phyloP scores from a whole-genome alignment of 2,797 vertebrate genomes.

The Rachycentron canadum region DNA sequence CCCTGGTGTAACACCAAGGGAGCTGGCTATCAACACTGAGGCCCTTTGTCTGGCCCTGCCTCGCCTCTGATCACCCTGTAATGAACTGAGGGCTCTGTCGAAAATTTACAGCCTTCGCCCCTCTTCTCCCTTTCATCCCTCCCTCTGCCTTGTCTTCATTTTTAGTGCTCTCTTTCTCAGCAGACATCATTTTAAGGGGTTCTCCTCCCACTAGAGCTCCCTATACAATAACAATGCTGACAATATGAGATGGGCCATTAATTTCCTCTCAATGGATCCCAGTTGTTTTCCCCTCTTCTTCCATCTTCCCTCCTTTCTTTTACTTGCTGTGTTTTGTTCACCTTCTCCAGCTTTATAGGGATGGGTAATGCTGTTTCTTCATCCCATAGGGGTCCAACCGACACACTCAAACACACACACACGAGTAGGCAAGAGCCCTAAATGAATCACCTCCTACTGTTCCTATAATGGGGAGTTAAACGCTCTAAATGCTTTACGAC shows the following conservation, averaged over 20 bases:
- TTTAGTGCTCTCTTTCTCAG: constrained; percentile 71
- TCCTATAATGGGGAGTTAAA: constrained; percentile 78
- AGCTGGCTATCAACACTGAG: constrained; percentile 78
- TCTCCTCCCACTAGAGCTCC: constrained; percentile 64
- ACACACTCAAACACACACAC: constrained; percentile 35
- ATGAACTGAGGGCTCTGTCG: constrained; percentile 78
- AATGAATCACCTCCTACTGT: constrained; percentile 78
- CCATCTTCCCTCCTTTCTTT: constrained; percentile 55
- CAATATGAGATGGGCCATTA: constrained; percentile 77
- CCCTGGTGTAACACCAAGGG: constrained; percentile 78
- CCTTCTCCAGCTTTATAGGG: constrained; percentile 54
- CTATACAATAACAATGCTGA: constrained; percentile 74
- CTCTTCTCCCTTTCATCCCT: constrained; percentile 71
- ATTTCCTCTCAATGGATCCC: constrained; percentile 75
- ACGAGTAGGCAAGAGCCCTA: constrained; percentile 53
- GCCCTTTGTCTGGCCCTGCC: constrained; percentile 76
- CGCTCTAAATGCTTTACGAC: constrained; percentile 75
- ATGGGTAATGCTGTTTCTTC: constrained; percentile 48
- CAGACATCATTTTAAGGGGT: constrained; percentile 79
- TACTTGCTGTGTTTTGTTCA: constrained; percentile 67
- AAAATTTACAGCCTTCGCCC: constrained; percentile 78
- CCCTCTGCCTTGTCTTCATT: constrained; percentile 70
- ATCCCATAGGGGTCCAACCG: constrained; percentile 53
- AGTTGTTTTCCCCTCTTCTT: constrained; percentile 73
- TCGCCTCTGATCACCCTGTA: constrained; percentile 81